These are phyloP conservation scores for Polydrusus pterygomalis DNA, from an alignment of 2,888 invertebrate genomes.

Conservation along the genomic window DNA sequence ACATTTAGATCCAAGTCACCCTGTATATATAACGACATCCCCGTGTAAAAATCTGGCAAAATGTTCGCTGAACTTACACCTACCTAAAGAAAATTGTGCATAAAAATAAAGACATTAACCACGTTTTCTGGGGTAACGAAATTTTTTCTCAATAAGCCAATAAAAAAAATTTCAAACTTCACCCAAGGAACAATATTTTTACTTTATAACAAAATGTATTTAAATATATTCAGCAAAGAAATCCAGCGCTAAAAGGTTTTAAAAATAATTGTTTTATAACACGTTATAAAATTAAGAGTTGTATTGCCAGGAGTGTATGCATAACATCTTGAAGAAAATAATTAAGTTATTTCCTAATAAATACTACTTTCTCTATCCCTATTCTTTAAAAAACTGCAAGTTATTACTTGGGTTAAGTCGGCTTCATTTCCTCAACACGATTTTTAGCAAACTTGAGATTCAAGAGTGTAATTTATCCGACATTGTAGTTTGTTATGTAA, in stretches of 20 bases:
- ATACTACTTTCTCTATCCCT: conserved; percentile 30
- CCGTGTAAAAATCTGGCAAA: no score
- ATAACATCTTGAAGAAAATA: conserved; percentile 24
- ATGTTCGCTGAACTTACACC: no score
- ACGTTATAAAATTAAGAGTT: conserved; percentile 23
- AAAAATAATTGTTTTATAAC: conserved; percentile 32
- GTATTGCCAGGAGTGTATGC: conserved; percentile 9
- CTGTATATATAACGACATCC: no score
- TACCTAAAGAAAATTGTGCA: no score
- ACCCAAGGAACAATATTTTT: conserved; percentile 3
- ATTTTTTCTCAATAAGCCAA: no score
- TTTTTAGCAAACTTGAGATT: background rate
- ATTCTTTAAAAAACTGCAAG: conserved; percentile 18
- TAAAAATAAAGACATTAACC: no score
- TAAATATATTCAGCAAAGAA: conserved; percentile 19
- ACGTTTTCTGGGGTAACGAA: no score
- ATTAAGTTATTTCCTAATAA: conserved; percentile 5
- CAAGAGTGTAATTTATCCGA: background rate
- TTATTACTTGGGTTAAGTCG: background rate
- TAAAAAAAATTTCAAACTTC: background rate
- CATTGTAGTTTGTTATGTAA: background rate
- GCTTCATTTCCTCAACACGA: conserved; percentile 26
- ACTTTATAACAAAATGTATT: conserved; percentile 17
- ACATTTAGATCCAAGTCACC: no score
- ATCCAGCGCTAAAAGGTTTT: conserved; percentile 6